Conservation (phyloP, 2,113 vertebrate genomes). For the Coryphaenoides rupestris region DNA sequence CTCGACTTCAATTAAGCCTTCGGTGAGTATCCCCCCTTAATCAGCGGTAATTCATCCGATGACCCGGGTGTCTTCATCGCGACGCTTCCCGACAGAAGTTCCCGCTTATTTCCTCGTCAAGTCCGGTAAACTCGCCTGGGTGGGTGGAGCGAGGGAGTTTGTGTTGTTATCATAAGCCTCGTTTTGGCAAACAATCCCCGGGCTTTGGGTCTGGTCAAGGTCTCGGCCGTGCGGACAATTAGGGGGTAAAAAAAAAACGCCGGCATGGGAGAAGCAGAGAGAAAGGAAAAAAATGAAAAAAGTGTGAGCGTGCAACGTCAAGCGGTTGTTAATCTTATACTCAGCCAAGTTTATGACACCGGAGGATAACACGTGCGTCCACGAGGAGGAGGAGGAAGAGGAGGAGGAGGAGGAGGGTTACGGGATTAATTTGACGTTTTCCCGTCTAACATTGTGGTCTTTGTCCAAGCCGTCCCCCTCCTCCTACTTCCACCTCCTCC, state of each 20-base stretch:
- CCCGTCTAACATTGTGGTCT: conserved; percentile 49
- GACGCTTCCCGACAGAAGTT: conserved; percentile 20
- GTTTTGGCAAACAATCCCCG: conserved; percentile 49
- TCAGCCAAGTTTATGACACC: conserved; percentile 71
- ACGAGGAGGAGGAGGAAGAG: too few relatives aligned
- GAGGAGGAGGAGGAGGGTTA: too few relatives aligned
- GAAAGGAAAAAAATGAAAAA: too few relatives aligned
- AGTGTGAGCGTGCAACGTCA: too few relatives aligned
- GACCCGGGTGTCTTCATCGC: not conserved
- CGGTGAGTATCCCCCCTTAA: conserved; percentile 44
- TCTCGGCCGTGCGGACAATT: conserved; percentile 49
- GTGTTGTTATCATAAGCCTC: conserved; percentile 55
- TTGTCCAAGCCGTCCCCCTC: conserved; percentile 22
- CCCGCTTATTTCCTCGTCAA: conserved; percentile 25
- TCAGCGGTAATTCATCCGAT: conserved; percentile 41
- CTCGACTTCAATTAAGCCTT: conserved; percentile 31
- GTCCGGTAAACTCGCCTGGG: conserved; percentile 29
- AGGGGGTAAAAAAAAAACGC: too few relatives aligned
- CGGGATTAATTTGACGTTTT: conserved; percentile 64
- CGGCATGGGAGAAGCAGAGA: conserved; percentile 43
- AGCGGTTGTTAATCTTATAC: conserved; percentile 58
- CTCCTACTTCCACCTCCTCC: conserved; percentile 26
- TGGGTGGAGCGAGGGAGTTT: conserved; percentile 33
- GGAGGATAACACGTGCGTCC: conserved; percentile 61
- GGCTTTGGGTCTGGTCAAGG: conserved; percentile 51